phyloP scores from a whole-genome alignment of 2,113 vertebrate species.

The Sturnus vulgaris region DNA sequence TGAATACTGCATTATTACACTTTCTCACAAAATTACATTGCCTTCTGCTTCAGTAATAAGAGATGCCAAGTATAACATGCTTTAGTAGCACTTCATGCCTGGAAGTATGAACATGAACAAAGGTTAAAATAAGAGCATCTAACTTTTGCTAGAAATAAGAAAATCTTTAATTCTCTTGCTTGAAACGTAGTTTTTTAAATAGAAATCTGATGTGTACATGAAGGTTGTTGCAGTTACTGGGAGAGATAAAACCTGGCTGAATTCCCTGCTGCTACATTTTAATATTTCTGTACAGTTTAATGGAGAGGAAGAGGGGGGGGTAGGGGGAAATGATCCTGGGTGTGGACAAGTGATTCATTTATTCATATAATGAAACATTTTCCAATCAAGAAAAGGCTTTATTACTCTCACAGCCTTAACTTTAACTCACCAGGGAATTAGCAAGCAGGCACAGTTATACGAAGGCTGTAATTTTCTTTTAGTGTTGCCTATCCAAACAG shows the following conservation, averaged over 20 bases:
- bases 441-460: neutral
- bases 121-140: conserved; percentile 59
- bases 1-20: conserved; percentile 57
- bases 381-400: conserved; percentile 47
- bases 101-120: conserved; percentile 53
- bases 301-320: neutral
- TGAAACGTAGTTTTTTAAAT: neutral
- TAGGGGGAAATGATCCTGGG: conserved; percentile 9
- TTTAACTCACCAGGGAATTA: neutral
- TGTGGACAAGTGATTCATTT: conserved; percentile 68
- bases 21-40: conserved; percentile 62
- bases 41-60: conserved; percentile 62
- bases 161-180: conserved; percentile 39
- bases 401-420: conserved; percentile 31
- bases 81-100: conserved; percentile 60
- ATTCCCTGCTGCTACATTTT: conserved; percentile 55
- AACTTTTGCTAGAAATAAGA: conserved; percentile 55
- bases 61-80: conserved; percentile 42
- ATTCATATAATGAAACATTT: conserved; percentile 62
- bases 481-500: conserved; percentile 16
- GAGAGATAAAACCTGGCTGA: conserved; percentile 15
- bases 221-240: neutral
- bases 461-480: conserved; percentile 50
- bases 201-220: conserved; percentile 15
- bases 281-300: conserved; percentile 60